These are phyloP conservation scores for Ataeniobius toweri DNA, from an alignment of 2,797 vertebrate species.

Conservation along the genomic window DNA sequence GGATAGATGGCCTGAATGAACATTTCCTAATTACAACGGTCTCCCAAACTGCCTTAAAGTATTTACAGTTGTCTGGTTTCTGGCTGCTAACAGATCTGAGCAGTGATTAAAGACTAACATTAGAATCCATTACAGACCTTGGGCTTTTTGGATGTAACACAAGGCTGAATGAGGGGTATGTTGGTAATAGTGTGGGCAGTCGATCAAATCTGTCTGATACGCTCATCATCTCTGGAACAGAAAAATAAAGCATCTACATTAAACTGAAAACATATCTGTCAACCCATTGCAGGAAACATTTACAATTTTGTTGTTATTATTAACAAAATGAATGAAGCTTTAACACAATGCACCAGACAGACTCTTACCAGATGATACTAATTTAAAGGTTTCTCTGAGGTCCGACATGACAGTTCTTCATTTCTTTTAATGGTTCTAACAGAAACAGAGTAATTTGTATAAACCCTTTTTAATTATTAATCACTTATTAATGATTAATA, in stretches of 20 bases:
- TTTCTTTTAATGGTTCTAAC: background rate
- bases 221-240: conserved; percentile 59
- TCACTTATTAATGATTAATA: too few species aligned
- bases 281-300: too few species aligned
- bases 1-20: conserved; percentile 29
- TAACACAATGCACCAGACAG: background rate
- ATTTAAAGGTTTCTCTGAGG: background rate
- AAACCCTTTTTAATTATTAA: background rate
- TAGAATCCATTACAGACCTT: conserved; percentile 72
- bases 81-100: conserved; percentile 64
- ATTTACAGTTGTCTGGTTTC: conserved; percentile 55
- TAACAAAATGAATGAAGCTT: background rate
- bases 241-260: conserved; percentile 42
- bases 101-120: conserved; percentile 78
- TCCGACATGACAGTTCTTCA: background rate
- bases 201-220: conserved; percentile 59
- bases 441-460: background rate
- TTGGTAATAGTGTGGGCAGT: conserved; percentile 75
- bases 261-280: background rate
- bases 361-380: background rate
- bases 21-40: conserved; percentile 51
- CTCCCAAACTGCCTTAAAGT: conserved; percentile 47
- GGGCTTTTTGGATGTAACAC: conserved; percentile 74
- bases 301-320: background rate
- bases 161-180: conserved; percentile 67